Base-by-base conservation (phyloP, 2,797 vertebrate species). In the Leptoclinus maculatus region DNA sequence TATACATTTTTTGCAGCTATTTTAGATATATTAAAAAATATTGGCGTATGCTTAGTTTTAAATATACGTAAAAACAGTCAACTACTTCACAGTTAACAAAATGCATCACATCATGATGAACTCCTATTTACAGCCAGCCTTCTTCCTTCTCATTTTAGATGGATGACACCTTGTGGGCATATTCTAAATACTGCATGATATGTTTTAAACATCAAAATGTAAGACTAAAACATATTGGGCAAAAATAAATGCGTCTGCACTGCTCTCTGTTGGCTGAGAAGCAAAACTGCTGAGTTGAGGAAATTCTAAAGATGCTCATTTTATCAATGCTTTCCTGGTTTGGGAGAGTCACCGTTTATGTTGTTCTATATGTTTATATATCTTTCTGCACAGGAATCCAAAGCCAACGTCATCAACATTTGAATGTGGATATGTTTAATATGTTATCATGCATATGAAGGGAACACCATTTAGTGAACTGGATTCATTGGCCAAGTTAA, bases 131-230 rank as follows among this genome's bases (percentile, higher is more conserved):
- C 11, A 69, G 39, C 21, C 36, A 29, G 7, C 29, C 19, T 25
- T 38, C 10, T 10, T 29, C 70, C 14, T n/a, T 82, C 45, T 85
- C 54, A 63, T 78, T 79, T 87, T 77, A 66, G 64, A 85, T 72
- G 66, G 72, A 19, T 74, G 92, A 89, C 92, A 91, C 79, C 92
- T 89, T 72, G 88, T 91, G 91, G 88, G 27, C 43, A 47, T 17
- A 54, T 9, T 78, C 5, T 54, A 71, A 34, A 71, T 10, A 89
- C 80, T 86, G 45, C 86, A 87, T 19, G 11, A 13, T 23, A 23
- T 36, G 23, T 53, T 47, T 41, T 4, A 32, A 4, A 49, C 2
- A 36, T 36, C 14, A 16, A 13, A 38, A 3, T 73, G 14, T 43
- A 17, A 56, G 3, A 25, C 17, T 51, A 13, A 71, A 71, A 19